Base-by-base conservation (phyloP, 2,888 invertebrate genomes). In the Mesopsocus fuscifrons region DNA sequence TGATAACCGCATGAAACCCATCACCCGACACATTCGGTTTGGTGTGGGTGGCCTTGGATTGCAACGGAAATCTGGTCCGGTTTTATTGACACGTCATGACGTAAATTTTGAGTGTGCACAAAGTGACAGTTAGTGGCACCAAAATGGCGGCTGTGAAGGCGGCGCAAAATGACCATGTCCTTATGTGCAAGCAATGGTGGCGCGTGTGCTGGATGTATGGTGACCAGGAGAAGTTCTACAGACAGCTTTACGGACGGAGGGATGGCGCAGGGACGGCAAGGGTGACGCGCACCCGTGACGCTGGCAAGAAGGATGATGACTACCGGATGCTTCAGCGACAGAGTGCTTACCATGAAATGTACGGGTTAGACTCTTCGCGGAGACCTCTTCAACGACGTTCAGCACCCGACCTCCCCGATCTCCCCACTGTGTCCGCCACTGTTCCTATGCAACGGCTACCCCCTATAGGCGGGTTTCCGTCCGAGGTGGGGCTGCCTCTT, bases 181-280 rank as follows among this genome's bases (percentile, higher is more conserved):
- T 81, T 49, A 80, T 80, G 74, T 80, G 81, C 65, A 78, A 78
- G 60, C 80, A 83, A 67, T 84, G 84, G 83, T 84, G 84, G 84
- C 80, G 80, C 61, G 83, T 83, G 47, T 84, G 84, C 57, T 83
- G 82, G 75, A 76, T 84, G 70, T 77, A 83, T 57, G 84, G 83
- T 41, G 82, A 81, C 60, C 79, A 81, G 56, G 79, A 82, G 56
- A 83, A 83, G 57, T 80, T 82, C 65, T 84, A 84, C 66, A 66
- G 82, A 54, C 81, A 83, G 57, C 66, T 83, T 47, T 84, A 84
- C 59, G 81, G 78, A 48, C 62, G 54, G 34, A 52, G 53, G n/a
- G 32, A 42, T 21, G 40, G 40, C 42, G 16, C 17, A 5, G n/a
- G 34, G n/a, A 41, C 22, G 11, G 41, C 41, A 11, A 41, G n/a